Conservation (phyloP, 2,797 vertebrate species). For the Nasua narica region DNA sequence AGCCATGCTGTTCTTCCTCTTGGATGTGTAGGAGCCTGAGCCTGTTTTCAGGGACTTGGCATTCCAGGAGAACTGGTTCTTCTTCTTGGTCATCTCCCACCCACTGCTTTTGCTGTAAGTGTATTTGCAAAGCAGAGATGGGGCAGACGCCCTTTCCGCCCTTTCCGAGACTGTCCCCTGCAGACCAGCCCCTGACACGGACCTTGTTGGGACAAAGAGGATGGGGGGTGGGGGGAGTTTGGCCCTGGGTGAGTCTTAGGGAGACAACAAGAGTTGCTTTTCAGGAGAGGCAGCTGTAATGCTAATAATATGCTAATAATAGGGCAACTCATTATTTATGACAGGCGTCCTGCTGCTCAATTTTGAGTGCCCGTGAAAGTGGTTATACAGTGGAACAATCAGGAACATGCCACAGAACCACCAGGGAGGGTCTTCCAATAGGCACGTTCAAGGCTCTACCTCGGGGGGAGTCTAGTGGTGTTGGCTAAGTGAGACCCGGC, state of each 20-base stretch:
- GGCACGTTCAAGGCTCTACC: rapidly evolving
- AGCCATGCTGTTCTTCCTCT: neutral
- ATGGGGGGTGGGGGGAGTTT: neutral
- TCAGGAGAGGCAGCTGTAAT: too few species aligned
- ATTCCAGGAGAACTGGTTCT: slow-evolving; percentile 9
- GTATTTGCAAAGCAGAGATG: neutral
- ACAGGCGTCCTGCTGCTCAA: neutral
- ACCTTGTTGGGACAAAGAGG: neutral
- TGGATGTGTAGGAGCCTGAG: neutral
- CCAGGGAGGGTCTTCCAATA: too few species aligned
- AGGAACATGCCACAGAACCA: neutral
- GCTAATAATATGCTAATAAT: too few species aligned
- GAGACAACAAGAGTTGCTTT: neutral
- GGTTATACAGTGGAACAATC: neutral
- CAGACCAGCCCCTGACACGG: rapidly evolving
- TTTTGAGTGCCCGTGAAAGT: neutral
- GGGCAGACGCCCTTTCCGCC: too few species aligned
- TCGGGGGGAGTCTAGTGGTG: neutral
- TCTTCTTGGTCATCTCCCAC: neutral
- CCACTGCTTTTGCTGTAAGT: neutral
- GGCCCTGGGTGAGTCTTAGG: rapidly evolving
- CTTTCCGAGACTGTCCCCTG: neutral
- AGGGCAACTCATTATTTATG: neutral
- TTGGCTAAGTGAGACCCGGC: neutral
- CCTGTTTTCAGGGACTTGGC: neutral